Percentiles rank a stretch among this genome's conserved stretches.
Evolutionary conservation across 2,797 vertebrate species (phyloP).

Genomic region (Tangara arthus): DNA sequence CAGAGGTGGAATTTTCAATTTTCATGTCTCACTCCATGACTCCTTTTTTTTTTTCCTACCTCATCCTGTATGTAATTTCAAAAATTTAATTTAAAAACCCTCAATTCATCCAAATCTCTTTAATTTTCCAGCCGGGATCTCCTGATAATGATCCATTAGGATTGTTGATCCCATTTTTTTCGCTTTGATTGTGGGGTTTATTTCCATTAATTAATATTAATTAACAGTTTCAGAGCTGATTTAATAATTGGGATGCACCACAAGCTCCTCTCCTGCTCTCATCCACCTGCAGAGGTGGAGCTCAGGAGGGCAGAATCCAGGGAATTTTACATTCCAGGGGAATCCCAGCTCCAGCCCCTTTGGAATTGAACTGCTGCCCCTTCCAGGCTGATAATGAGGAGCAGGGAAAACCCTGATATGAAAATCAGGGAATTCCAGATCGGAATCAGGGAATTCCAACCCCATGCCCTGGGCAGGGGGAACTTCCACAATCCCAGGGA

Average conservation of each 20-base stretch:
- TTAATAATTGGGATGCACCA: rapidly evolving
- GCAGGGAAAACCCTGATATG: rapidly evolving
- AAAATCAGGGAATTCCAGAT: not conserved
- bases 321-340: not conserved
- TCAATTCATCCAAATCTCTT: not conserved
- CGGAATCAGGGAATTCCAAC: not conserved
- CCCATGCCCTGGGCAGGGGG: rapidly evolving
- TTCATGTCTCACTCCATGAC: rapidly evolving
- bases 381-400: not conserved
- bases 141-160: rapidly evolving
- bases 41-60: not conserved
- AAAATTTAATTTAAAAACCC: rapidly evolving
- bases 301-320: rapidly evolving
- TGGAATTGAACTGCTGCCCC: not conserved
- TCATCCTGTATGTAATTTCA: not conserved
- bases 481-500: not conserved
- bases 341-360: not conserved
- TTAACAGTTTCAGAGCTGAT: rapidly evolving
- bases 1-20: not conserved
- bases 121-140: not conserved
- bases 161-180: rapidly evolving
- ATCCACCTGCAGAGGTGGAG: not conserved
- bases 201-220: not conserved
- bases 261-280: rapidly evolving
- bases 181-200: not conserved